Percentiles rank a stretch among this genome's conserved stretches.
Evolutionary conservation across 2,888 invertebrate genomes (phyloP).

Genomic region (Ochropleura plecta): DNA sequence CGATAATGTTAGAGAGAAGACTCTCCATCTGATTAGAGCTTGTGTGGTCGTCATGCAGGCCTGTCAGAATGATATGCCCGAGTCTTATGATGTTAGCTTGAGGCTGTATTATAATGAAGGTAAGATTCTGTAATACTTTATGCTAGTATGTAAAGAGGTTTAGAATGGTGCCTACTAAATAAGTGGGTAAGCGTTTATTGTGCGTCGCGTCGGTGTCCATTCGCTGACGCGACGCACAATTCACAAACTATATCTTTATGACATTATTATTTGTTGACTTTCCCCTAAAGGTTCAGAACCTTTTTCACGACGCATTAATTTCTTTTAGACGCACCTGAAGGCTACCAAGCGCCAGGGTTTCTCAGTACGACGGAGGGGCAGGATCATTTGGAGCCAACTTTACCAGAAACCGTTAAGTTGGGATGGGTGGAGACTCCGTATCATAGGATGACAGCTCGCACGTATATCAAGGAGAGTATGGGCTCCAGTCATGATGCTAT

Average conservation of each 20-base stretch:
- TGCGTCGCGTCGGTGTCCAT: too few species aligned
- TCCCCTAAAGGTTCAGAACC: neutral
- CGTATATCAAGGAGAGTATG: conserved; percentile 68
- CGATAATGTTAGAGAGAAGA: conserved; percentile 75
- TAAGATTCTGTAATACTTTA: conserved; percentile 55
- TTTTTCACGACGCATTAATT: neutral
- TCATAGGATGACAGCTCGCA: conserved; percentile 72
- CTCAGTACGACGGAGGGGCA: conserved; percentile 50
- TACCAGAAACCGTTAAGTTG: conserved; percentile 63
- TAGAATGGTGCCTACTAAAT: neutral
- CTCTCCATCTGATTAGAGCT: conserved; percentile 73
- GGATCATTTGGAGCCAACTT: conserved; percentile 72
- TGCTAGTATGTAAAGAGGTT: neutral
- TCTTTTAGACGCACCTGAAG: conserved; percentile 77
- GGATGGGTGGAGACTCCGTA: conserved; percentile 79
- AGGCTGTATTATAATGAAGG: conserved; percentile 84
- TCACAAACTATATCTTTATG: neutral
- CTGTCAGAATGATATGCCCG: conserved; percentile 68
- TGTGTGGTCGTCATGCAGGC: conserved; percentile 75
- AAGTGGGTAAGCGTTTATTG: too few species aligned
- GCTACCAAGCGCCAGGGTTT: conserved; percentile 85
- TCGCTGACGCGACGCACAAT: too few species aligned
- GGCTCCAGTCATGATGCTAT: conserved; percentile 75
- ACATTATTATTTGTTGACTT: neutral
- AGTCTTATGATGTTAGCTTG: conserved; percentile 76